Evolutionary conservation across 2,797 vertebrate species (phyloP).

Genomic region (Peromyscus attwateri): DNA sequence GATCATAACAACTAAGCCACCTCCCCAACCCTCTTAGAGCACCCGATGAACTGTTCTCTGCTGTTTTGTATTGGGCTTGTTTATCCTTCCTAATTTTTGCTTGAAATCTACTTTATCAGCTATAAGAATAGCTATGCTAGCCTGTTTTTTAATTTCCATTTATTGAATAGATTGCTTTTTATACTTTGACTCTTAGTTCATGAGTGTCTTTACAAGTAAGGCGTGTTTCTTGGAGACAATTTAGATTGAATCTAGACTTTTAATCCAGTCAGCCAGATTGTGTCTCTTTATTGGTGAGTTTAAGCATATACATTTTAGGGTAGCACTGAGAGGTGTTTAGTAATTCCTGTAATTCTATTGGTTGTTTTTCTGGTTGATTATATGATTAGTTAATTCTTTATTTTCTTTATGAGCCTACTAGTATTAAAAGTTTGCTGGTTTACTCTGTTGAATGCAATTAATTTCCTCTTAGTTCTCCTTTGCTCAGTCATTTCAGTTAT

Average conservation of each 20-base stretch:
- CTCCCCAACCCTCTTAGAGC: too few species aligned
- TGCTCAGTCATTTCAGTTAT: background rate
- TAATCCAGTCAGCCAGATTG: background rate
- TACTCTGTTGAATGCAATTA: background rate
- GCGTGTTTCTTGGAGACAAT: background rate
- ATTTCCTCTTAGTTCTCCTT: background rate
- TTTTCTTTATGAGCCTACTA: background rate
- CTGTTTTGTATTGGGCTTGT: background rate
- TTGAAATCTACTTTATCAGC: background rate
- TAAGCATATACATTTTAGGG: background rate
- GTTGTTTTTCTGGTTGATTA: background rate
- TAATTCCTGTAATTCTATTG: background rate
- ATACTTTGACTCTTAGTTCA: background rate
- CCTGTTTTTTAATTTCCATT: background rate
- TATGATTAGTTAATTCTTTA: background rate
- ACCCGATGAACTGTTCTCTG: background rate
- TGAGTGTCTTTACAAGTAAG: background rate
- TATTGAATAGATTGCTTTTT: background rate
- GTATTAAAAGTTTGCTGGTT: background rate
- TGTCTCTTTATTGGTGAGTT: background rate
- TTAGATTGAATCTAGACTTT: background rate
- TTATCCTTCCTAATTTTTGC: background rate
- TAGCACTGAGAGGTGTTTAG: background rate
- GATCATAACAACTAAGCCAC: background rate
- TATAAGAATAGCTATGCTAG: background rate